phyloP scores from a whole-genome alignment of 2,888 invertebrate species.

The Macropis europaea region DNA sequence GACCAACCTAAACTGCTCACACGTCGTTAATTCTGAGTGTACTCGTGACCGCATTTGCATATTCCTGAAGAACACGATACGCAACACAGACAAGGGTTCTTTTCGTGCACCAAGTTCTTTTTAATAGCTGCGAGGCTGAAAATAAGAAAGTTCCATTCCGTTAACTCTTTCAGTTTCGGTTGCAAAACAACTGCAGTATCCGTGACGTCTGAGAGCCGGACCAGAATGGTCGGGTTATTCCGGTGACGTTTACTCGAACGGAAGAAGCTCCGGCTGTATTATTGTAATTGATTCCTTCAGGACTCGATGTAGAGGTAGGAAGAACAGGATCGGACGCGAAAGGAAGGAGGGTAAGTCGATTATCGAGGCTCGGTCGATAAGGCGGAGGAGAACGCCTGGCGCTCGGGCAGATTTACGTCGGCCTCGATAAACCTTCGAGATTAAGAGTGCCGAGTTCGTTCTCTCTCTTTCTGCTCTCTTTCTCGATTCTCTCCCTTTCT shows the following conservation, averaged over 20 bases:
- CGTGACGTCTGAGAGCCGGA: conserved; percentile 24
- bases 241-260: conserved; percentile 51
- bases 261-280: conserved; percentile 56
- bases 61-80: no score
- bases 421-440: conserved; percentile 75
- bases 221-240: conserved; percentile 53
- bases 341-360: conserved; percentile 59
- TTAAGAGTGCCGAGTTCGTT: conserved; percentile 68
- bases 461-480: conserved; percentile 22
- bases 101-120: no score
- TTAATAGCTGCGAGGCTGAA: no score
- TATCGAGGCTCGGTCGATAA: conserved; percentile 67
- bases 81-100: no score
- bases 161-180: no score
- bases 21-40: no score
- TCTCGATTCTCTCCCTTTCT: not conserved
- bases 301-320: conserved; percentile 21
- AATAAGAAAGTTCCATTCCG: no score
- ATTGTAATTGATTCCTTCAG: conserved; percentile 64
- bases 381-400: conserved; percentile 64
- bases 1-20: no score
- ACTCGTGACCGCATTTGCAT: no score
- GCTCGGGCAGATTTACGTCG: conserved; percentile 75
- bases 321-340: conserved; percentile 17
- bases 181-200: no score